Evolutionary conservation across 2,113 vertebrate genomes (phyloP).

Genomic region (Proterorhinus semilunaris): DNA sequence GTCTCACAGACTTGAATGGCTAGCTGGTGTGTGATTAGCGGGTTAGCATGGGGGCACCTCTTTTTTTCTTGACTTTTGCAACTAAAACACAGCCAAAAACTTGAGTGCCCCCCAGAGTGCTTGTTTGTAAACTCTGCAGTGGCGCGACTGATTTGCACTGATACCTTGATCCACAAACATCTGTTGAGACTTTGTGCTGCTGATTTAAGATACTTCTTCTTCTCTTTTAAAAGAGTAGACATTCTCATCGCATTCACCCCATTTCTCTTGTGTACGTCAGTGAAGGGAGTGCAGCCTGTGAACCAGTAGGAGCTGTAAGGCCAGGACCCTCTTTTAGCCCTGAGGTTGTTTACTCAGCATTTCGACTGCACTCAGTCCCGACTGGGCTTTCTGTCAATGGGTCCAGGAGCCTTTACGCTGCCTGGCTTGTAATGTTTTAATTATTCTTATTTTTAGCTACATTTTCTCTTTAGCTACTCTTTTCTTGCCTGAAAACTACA

Average conservation of each 20-base stretch:
- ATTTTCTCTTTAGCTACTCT: too few relatives aligned
- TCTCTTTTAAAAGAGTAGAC: not conserved
- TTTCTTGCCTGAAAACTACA: too few relatives aligned
- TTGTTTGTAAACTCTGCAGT: constrained; percentile 10
- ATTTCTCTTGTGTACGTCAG: not conserved
- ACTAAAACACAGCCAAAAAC: constrained; percentile 3
- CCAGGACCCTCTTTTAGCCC: constrained; percentile 34
- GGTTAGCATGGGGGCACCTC: constrained; percentile 2
- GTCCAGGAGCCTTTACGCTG: constrained; percentile 5
- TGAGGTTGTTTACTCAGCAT: constrained; percentile 34
- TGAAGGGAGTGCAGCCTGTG: constrained; percentile 4
- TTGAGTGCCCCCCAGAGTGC: not conserved
- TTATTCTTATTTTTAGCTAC: too few relatives aligned
- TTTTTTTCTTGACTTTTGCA: constrained; percentile 3
- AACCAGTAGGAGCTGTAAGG: constrained; percentile 14
- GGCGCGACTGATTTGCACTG: not conserved
- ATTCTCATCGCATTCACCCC: not conserved
- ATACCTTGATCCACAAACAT: not conserved
- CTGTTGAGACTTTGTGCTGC: not conserved
- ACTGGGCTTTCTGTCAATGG: constrained; percentile 1
- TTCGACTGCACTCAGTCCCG: not conserved
- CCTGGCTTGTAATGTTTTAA: not conserved
- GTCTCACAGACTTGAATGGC: constrained; percentile 44
- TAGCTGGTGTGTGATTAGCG: constrained; percentile 19
- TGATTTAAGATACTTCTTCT: not conserved